Evolutionary conservation across 30 jellyfish, hydroid and myxozoan species (phyloP).

Genomic region (Catostylus mosaicus): DNA sequence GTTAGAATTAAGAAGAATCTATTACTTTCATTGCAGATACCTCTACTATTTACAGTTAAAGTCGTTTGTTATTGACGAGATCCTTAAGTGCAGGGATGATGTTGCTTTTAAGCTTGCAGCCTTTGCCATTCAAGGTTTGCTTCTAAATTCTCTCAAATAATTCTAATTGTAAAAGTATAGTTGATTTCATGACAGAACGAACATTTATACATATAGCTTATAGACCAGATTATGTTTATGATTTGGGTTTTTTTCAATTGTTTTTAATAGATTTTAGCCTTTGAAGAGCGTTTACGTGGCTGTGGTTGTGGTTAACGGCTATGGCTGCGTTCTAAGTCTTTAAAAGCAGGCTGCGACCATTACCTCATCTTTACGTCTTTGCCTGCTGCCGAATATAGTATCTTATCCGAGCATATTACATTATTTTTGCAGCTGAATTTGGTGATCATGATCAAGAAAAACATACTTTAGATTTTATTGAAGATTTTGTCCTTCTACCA

Average conservation of each 20-base stretch:
- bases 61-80: slow-evolving; percentile 60
- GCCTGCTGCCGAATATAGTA: no score
- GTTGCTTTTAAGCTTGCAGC: slow-evolving; percentile 86
- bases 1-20: not conserved
- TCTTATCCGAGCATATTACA: not conserved
- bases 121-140: slow-evolving; percentile 90
- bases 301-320: no score
- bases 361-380: no score
- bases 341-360: no score
- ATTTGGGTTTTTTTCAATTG: no score
- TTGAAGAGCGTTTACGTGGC: no score
- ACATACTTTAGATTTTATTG: slow-evolving; percentile 68
- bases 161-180: not conserved
- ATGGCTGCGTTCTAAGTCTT: no score
- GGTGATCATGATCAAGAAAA: slow-evolving; percentile 81
- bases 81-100: slow-evolving; percentile 71
- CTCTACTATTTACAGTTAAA: slow-evolving; percentile 82
- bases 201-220: not conserved
- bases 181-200: not conserved
- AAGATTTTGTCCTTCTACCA: slow-evolving; percentile 86
- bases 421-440: slow-evolving; percentile 78
- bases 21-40: slow-evolving; percentile 58
- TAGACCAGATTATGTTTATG: no score
- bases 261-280: no score
- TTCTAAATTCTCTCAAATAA: not conserved